phyloP scores from a whole-genome alignment of 2,797 vertebrate species.

The Sparidentex hasta region DNA sequence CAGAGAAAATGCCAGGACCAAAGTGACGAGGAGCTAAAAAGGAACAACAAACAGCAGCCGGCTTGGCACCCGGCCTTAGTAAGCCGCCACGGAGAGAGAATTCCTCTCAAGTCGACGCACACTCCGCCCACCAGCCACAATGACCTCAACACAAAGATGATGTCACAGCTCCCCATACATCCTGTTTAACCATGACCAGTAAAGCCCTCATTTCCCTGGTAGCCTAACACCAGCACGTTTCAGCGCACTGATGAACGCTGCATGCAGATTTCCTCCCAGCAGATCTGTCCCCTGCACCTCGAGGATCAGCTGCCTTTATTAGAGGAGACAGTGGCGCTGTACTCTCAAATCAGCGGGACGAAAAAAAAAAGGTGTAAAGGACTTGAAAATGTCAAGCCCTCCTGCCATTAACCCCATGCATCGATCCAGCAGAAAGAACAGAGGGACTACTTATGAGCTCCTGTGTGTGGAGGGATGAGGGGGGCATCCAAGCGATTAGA shows the following conservation, averaged over 20 bases:
- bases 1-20: constrained; percentile 34
- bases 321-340: constrained; percentile 15
- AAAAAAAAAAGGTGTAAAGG: constrained; percentile 52
- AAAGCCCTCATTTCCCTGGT: constrained; percentile 40
- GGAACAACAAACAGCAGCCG: constrained; percentile 47
- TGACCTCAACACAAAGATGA: constrained; percentile 54
- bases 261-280: constrained; percentile 31
- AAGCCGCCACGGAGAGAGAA: constrained; percentile 39
- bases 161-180: constrained; percentile 57
- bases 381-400: constrained; percentile 66
- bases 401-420: constrained; percentile 57
- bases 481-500: constrained; percentile 14
- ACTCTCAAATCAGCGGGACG: constrained; percentile 48
- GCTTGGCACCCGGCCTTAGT: constrained; percentile 34
- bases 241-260: constrained; percentile 15
- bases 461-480: not conserved
- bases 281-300: constrained; percentile 25
- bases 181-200: constrained; percentile 65
- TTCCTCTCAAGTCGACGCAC: constrained; percentile 36
- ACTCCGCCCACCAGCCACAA: constrained; percentile 34
- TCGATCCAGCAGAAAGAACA: constrained; percentile 48
- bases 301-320: constrained; percentile 39
- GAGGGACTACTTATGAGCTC: constrained; percentile 47
- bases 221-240: constrained; percentile 46
- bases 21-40: constrained; percentile 30